phyloP scores from a whole-genome alignment of 2,797 vertebrate species.

The Columba guinea region DNA sequence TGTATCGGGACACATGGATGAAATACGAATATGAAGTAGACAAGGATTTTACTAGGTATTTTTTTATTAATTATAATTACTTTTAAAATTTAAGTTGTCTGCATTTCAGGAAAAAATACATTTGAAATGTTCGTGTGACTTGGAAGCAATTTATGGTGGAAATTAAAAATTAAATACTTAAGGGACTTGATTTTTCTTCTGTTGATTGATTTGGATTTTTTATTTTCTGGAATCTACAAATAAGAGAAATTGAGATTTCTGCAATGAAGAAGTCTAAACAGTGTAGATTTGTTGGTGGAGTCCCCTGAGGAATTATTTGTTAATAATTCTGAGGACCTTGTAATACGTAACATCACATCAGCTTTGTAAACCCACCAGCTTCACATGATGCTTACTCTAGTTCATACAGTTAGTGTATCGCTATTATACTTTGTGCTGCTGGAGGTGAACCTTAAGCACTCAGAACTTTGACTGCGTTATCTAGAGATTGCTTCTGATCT shows the following conservation, averaged over 20 bases:
- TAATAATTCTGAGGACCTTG: not conserved
- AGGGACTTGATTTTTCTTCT: not conserved
- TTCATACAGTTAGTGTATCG: not conserved
- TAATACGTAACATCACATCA: not conserved
- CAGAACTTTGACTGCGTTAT: fast-evolving
- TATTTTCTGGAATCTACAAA: not conserved
- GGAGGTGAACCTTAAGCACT: not conserved
- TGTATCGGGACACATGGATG: constrained; percentile 97
- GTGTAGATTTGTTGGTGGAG: not conserved
- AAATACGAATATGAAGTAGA: constrained; percentile 98
- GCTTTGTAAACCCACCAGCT: not conserved
- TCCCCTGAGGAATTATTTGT: not conserved
- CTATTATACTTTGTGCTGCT: not conserved
- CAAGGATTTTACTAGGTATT: constrained; percentile 94
- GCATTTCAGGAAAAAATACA: not conserved
- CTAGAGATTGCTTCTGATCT: not conserved
- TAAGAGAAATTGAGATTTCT: not conserved
- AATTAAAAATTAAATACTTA: not conserved
- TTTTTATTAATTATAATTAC: not conserved
- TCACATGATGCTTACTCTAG: not conserved
- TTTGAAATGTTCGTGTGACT: not conserved
- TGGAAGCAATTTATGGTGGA: not conserved
- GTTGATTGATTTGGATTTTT: not conserved
- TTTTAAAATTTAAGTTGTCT: not conserved
- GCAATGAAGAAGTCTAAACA: not conserved